Evolutionary conservation across 2,113 vertebrate species (phyloP).

Genomic region (Gorsachius goisagi): DNA sequence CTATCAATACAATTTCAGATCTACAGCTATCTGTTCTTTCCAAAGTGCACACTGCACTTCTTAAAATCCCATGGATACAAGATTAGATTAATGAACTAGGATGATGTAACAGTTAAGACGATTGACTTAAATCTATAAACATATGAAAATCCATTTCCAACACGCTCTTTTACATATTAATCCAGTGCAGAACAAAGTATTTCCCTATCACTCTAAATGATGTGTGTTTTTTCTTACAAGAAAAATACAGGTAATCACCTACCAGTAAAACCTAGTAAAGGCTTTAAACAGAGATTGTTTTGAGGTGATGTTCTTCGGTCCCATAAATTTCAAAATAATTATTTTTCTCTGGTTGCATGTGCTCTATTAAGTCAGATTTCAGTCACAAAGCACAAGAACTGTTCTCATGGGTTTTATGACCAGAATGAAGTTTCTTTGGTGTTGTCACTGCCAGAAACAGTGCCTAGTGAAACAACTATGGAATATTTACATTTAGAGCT

Average conservation of each 20-base stretch:
- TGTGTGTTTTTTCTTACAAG: background rate
- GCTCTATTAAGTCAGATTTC: background rate
- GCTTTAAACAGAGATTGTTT: background rate
- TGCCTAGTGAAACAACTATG: background rate
- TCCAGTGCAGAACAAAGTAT: background rate
- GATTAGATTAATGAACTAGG: background rate
- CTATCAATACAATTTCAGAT: background rate
- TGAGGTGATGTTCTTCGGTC: background rate
- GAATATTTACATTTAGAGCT: background rate
- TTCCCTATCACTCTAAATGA: background rate
- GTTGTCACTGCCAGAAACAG: background rate
- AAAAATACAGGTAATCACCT: background rate
- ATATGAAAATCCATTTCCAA: background rate
- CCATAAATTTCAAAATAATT: background rate
- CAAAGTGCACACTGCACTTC: background rate
- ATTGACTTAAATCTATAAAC: background rate
- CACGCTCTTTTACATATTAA: background rate
- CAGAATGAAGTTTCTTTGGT: background rate
- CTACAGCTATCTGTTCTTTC: background rate
- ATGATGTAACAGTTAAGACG: background rate
- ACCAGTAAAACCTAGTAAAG: background rate
- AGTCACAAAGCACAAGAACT: background rate
- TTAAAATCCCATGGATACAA: background rate
- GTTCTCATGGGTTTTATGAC: background rate
- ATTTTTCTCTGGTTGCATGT: background rate